phyloP scores from a whole-genome alignment of 2,797 vertebrate genomes.

The Poecilia gillii region DNA sequence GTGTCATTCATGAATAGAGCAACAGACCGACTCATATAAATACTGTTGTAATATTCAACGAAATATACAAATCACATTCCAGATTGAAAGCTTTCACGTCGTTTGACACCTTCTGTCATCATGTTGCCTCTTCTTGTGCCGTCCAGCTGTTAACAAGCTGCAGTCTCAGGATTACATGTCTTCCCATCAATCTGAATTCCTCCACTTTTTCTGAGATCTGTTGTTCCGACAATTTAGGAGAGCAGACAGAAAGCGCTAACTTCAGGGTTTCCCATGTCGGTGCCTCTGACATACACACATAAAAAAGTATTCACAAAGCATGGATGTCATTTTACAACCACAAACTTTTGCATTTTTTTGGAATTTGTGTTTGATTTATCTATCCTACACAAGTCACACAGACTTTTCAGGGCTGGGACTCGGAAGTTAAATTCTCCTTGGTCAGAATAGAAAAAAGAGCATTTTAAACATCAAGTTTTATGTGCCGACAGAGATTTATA shows the following conservation, averaged over 20 bases:
- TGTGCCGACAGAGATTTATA: neutral
- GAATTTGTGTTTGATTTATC: neutral
- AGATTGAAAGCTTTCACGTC: conserved; percentile 39
- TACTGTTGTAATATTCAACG: conserved; percentile 46
- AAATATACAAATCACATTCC: conserved; percentile 48
- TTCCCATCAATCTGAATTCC: conserved; percentile 26
- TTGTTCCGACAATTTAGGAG: conserved; percentile 45
- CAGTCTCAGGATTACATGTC: conserved; percentile 12
- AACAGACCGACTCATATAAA: conserved; percentile 55
- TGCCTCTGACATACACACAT: conserved; percentile 40
- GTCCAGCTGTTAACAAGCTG: conserved; percentile 14
- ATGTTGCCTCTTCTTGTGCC: neutral
- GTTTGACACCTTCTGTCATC: conserved; percentile 28
- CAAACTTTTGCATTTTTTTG: neutral
- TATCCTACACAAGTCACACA: neutral
- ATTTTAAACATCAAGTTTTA: neutral
- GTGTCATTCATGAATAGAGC: conserved; percentile 49
- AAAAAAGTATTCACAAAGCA: neutral
- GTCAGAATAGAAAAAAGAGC: neutral
- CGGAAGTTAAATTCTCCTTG: neutral
- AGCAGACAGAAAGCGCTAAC: conserved; percentile 49
- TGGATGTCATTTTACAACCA: neutral
- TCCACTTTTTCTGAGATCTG: conserved; percentile 28
- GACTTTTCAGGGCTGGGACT: neutral
- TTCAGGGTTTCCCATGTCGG: conserved; percentile 37